Evolutionary conservation across 1,140 invertebrate species (phyloP).

Genomic region (Pseudomyrmex concolor): DNA sequence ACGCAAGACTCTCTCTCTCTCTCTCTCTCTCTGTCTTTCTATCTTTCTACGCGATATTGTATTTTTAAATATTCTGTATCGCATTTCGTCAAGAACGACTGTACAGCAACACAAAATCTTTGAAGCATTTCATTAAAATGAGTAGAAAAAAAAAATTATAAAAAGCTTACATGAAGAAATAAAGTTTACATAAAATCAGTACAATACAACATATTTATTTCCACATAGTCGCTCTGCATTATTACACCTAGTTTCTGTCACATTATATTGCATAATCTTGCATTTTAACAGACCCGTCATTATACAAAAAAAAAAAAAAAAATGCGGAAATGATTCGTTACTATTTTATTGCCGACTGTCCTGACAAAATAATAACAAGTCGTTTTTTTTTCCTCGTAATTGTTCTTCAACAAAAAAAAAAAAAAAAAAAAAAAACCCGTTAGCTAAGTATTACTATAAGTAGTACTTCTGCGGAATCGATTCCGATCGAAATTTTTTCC

Average conservation of each 20-base stretch:
- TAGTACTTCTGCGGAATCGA: too few species aligned
- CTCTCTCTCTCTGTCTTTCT: too few species aligned
- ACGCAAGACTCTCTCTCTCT: too few species aligned
- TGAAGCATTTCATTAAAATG: background rate
- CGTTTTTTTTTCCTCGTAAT: conserved; percentile 8
- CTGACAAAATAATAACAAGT: conserved; percentile 13
- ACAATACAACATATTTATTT: background rate
- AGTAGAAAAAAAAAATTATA: background rate
- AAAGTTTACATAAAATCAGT: background rate
- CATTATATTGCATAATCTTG: conserved; percentile 40
- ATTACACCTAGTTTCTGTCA: background rate
- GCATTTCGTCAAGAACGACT: background rate
- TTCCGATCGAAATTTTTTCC: too few species aligned
- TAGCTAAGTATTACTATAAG: background rate
- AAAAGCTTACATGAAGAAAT: background rate
- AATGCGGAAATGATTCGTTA: conserved; percentile 28
- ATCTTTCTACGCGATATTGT: background rate
- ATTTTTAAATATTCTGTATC: background rate
- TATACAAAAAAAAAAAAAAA: conserved; percentile 7
- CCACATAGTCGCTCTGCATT: background rate
- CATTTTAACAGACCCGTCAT: background rate
- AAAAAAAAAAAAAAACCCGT: too few species aligned
- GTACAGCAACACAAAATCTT: background rate
- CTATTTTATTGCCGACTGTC: conserved; percentile 6
- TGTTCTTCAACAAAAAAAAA: background rate